phyloP scores from a whole-genome alignment of 2,113 vertebrate genomes.

The Stegastes partitus region DNA sequence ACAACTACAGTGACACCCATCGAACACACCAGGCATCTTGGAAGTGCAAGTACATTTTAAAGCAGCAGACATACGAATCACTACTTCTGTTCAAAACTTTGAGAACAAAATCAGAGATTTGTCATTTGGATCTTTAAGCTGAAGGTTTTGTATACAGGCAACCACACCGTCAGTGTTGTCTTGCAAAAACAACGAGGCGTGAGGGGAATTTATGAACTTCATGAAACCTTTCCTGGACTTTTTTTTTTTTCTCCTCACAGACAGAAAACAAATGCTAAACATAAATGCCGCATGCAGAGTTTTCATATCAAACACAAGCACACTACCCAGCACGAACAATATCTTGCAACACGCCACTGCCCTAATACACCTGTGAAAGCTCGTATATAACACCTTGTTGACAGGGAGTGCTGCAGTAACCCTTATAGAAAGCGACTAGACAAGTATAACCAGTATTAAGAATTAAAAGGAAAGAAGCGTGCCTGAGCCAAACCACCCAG shows the following conservation, averaged over 20 bases:
- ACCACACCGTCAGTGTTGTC: background rate
- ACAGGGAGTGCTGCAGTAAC: slow-evolving; percentile 43
- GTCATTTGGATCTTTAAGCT: too few relatives aligned
- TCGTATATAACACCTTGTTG: slow-evolving; percentile 28
- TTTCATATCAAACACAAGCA: background rate
- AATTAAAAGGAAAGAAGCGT: background rate
- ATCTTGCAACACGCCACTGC: background rate
- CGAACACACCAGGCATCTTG: too few relatives aligned
- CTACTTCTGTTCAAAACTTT: too few relatives aligned
- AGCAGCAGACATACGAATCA: too few relatives aligned
- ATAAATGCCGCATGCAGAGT: background rate
- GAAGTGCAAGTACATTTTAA: too few relatives aligned
- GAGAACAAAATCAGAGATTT: too few relatives aligned
- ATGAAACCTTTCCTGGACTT: background rate
- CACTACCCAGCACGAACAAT: background rate
- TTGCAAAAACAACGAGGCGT: background rate
- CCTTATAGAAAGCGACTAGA: slow-evolving; percentile 56
- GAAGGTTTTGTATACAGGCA: too few relatives aligned
- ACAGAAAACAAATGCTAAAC: background rate
- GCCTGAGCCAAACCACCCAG: background rate
- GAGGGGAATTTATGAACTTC: background rate
- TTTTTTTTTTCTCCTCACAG: background rate
- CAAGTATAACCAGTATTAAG: slow-evolving; percentile 58
- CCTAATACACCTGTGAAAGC: background rate
- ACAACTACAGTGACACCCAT: too few relatives aligned